Evolutionary conservation across 2,113 vertebrate genomes (phyloP).

Genomic region (Bombycilla garrulus): DNA sequence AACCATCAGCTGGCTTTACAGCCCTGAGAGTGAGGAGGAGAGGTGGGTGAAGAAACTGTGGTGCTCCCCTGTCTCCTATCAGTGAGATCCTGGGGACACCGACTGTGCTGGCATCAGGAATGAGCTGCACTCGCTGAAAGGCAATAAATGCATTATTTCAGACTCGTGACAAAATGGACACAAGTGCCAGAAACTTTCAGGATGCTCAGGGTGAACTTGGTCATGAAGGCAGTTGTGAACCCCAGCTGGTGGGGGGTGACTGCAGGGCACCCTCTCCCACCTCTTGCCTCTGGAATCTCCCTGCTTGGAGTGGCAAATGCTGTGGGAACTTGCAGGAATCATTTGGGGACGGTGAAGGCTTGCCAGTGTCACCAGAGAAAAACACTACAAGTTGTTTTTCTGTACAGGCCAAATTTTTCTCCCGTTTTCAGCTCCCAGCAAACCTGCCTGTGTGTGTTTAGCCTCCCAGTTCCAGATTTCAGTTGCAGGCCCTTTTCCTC

Average conservation of each 20-base stretch:
- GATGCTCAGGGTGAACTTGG: not conserved
- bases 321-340: not conserved
- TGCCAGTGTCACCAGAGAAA: not conserved
- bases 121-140: not conserved
- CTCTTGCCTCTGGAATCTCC: not conserved
- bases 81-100: fast-evolving
- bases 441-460: not conserved
- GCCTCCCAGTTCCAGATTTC: not conserved
- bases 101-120: not conserved
- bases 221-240: not conserved
- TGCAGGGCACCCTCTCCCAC: not conserved
- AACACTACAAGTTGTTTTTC: not conserved
- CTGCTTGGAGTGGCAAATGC: not conserved
- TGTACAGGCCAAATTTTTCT: not conserved
- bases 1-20: not conserved
- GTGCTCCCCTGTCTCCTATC: fast-evolving
- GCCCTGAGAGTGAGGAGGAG: not conserved
- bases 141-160: not conserved
- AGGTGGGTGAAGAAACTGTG: not conserved
- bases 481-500: not conserved
- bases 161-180: not conserved
- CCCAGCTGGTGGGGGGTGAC: fast-evolving
- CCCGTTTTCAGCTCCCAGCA: not conserved
- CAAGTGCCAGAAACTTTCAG: not conserved
- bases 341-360: fast-evolving